Conservation (phyloP, 2,888 invertebrate genomes). For the Cepaea hortensis region DNA sequence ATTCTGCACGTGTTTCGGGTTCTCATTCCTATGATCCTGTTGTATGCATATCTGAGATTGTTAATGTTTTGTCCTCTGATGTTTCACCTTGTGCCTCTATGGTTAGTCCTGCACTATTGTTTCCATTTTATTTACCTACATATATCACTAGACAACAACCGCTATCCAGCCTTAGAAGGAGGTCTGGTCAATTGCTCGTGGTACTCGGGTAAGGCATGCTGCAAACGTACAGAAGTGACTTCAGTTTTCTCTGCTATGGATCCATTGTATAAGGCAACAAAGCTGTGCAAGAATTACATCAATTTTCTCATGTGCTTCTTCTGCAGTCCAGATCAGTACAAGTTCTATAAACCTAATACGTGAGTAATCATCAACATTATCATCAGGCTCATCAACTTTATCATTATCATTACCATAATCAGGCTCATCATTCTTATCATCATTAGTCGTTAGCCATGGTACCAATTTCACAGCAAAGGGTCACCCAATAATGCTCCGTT, state of each 20-base stretch:
- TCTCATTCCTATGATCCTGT: too few relatives aligned
- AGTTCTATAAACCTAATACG: conserved; percentile 69
- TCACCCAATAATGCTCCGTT: too few relatives aligned
- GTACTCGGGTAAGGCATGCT: conserved; percentile 75
- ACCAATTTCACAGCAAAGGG: too few relatives aligned
- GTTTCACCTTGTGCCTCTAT: too few relatives aligned
- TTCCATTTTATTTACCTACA: too few relatives aligned
- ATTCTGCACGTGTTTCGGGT: too few relatives aligned
- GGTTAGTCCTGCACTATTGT: too few relatives aligned
- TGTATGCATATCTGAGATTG: too few relatives aligned
- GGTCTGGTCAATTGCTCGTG: conserved; percentile 76
- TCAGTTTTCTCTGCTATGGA: conserved; percentile 75
- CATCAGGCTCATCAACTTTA: not conserved
- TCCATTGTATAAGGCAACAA: conserved; percentile 70
- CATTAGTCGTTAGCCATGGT: too few relatives aligned
- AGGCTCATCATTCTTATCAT: too few relatives aligned
- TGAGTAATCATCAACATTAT: conserved; percentile 47
- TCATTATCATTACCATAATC: too few relatives aligned
- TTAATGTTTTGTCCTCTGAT: too few relatives aligned
- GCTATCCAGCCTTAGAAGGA: conserved; percentile 65
- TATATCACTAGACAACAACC: conserved; percentile 60
- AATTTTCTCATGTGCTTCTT: conserved; percentile 77
- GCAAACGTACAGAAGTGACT: conserved; percentile 76
- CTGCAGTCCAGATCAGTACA: conserved; percentile 75
- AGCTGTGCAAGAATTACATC: conserved; percentile 71